These are phyloP conservation scores for Ornithoptera priamus DNA, from an alignment of 2,888 invertebrate species.

Conservation along the genomic window DNA sequence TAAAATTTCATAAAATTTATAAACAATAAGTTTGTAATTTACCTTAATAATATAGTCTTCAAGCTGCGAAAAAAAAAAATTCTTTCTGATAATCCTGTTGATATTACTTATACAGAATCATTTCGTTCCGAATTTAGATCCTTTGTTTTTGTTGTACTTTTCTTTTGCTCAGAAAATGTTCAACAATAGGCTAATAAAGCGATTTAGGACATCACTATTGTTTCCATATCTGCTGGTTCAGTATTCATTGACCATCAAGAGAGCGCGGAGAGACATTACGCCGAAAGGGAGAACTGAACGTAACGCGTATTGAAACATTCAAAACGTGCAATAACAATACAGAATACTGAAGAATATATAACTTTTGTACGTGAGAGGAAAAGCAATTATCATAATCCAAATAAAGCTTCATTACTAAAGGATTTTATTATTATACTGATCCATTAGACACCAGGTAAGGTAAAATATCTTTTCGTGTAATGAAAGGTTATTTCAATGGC, in stretches of 20 bases:
- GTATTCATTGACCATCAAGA: conserved; percentile 12
- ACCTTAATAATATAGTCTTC: no score
- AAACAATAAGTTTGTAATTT: no score
- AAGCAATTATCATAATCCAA: conserved; percentile 48
- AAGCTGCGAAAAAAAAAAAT: neutral
- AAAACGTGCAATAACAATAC: conserved; percentile 16
- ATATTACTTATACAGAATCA: no score
- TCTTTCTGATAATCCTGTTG: no score
- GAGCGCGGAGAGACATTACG: conserved; percentile 10
- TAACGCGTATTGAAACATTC: conserved; percentile 32
- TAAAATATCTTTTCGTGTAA: neutral
- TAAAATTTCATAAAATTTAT: no score
- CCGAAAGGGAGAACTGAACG: conserved; percentile 18
- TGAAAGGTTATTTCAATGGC: neutral
- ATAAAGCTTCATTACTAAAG: conserved; percentile 26
- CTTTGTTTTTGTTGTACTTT: no score
- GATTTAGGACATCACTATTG: conserved; percentile 7
- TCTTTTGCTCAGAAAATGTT: neutral
- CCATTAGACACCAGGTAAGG: neutral
- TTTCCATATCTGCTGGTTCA: conserved; percentile 5
- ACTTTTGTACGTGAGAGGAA: conserved; percentile 55
- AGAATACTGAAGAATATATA: conserved; percentile 40
- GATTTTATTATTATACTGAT: neutral
- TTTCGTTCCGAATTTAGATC: no score
- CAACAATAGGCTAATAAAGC: conserved; percentile 3